Base-by-base conservation (phyloP, 2,888 invertebrate species). In the Geotrupes spiniger region DNA sequence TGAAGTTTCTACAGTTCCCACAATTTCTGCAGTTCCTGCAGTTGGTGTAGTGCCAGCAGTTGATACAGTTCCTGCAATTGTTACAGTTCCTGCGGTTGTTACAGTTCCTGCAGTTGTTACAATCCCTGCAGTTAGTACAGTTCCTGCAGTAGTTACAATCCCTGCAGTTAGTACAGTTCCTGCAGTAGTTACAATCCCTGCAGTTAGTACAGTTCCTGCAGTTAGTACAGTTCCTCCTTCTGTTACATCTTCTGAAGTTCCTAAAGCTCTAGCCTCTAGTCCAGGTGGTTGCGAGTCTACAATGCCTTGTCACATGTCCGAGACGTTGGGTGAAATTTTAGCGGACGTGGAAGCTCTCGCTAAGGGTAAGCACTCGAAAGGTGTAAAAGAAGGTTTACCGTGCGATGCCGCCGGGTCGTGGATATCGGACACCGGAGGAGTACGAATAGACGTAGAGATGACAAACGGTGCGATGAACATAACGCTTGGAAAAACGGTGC, bases 381-480 rank as follows among this genome's bases (percentile, higher is more conserved):
- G 14, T 2, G 28, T 36, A 4, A 29, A 36, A 14, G 50, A 50
- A 45, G 49, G 49, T 38, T 56, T 51, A 42, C 44, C 49, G 60
- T 69, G 68, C 46, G 58, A 59, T 27, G 48, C 65, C 1, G 52
- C 50, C 26, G 69, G 69, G 4, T 57, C 58, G 11, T 69, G 69
- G 69, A 56, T 60, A 10, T 64, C 64, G 9, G 58, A 62, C 31
- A 56, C 62, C 2, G 66, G 62, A 4, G 69, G 69, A 3, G 53
- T 61, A 28, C 54, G 49, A 17, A 52, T 60, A 17, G 57, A 53
- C 6, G 36, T 58, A 6, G 6, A 6, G 14, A n/a, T 12, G 46
- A 41, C 41, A 5, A 42, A 36, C 11, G 31, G 14, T 4, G 29
- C 43, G 2, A 11, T 42, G 4, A 42, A 43, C n/a, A 46, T 47